phyloP scores from a whole-genome alignment of 2,113 vertebrate genomes.

The Anser cygnoides region DNA sequence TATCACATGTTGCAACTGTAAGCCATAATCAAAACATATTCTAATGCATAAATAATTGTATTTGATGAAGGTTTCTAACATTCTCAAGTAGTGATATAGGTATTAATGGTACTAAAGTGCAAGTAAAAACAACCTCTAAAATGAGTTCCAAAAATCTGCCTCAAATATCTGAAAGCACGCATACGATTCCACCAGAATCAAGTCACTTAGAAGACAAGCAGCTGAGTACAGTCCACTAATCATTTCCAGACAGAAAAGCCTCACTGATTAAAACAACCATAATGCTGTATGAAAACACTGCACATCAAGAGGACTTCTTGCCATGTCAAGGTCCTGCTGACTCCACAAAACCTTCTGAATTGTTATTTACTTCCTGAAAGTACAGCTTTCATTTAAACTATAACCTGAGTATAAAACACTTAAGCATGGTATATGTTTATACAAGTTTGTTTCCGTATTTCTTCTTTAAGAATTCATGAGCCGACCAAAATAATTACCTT shows the following conservation, averaged over 20 bases:
- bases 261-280: not conserved
- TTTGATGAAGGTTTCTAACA: not conserved
- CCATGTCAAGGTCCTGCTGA: not conserved
- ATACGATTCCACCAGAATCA: not conserved
- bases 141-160: not conserved
- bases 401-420: not conserved
- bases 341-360: not conserved
- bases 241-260: not conserved
- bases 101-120: not conserved
- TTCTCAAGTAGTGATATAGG: not conserved
- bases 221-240: not conserved
- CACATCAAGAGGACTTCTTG: not conserved
- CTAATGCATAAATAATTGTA: not conserved
- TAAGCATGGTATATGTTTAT: not conserved
- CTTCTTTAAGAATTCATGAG: not conserved
- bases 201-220: not conserved
- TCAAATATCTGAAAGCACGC: not conserved
- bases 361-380: not conserved
- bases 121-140: not conserved
- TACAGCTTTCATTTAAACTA: not conserved
- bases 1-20: not conserved
- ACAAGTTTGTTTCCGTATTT: not conserved
- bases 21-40: not conserved
- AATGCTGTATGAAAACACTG: not conserved
- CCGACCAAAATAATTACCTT: not conserved